phyloP scores from a whole-genome alignment of 92 coral and sea anemone genomes.

The Parazoanthus atlanticus region DNA sequence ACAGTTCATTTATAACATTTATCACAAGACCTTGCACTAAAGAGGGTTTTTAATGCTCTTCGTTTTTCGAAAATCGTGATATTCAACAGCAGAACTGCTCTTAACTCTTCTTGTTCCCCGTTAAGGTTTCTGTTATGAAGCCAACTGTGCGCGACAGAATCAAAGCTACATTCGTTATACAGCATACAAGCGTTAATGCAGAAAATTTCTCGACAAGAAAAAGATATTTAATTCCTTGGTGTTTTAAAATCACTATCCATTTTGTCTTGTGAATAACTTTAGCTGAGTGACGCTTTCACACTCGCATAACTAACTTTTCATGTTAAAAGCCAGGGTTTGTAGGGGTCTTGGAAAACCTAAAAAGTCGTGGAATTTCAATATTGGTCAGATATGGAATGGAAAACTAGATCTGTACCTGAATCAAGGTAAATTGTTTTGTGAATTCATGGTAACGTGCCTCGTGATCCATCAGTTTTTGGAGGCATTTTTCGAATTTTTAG shows the following conservation, averaged over 20 bases:
- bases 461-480: too few species aligned
- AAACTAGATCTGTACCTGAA: too few species aligned
- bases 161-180: background rate
- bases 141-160: background rate
- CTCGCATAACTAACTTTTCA: too few species aligned
- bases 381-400: too few species aligned
- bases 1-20: background rate
- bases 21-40: background rate
- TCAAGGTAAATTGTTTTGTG: too few species aligned
- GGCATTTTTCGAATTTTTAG: too few species aligned
- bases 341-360: too few species aligned
- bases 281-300: background rate
- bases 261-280: too few species aligned
- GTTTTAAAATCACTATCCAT: background rate
- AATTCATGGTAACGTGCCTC: too few species aligned
- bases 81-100: background rate
- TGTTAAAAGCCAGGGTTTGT: too few species aligned
- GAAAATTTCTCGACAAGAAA: background rate
- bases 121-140: background rate
- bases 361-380: too few species aligned
- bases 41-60: background rate
- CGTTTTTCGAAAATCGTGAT: background rate
- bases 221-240: background rate
- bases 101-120: background rate
- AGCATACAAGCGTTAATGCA: background rate